A percentile compares a stretch with the other conserved stretches of the same genome.
Evolutionary conservation across 2,888 invertebrate species (phyloP).

Genomic region (Leucoptera coffeella): DNA sequence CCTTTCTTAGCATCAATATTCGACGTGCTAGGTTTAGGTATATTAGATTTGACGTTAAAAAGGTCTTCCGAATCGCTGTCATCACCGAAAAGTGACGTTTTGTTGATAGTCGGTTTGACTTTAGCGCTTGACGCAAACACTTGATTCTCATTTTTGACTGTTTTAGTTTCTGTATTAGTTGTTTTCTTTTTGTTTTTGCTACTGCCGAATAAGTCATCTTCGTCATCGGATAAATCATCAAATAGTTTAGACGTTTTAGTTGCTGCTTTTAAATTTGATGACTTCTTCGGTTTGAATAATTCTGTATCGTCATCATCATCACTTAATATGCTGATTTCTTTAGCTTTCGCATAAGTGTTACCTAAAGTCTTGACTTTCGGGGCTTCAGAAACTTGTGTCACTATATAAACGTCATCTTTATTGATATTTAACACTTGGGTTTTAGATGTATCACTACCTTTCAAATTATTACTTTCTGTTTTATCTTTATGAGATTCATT

Average conservation of each 20-base stretch:
- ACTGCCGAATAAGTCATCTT: not conserved
- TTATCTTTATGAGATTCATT: not conserved
- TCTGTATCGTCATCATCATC: slow-evolving; percentile 8
- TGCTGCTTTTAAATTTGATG: slow-evolving; percentile 2
- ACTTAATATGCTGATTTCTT: slow-evolving; percentile 7
- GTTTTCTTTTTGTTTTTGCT: too few relatives aligned
- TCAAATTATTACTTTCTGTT: not conserved
- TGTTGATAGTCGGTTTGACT: too few relatives aligned
- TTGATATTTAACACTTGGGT: slow-evolving; percentile 2
- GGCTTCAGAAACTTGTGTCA: not conserved
- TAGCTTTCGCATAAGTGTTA: not conserved
- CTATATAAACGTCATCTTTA: slow-evolving; percentile 3
- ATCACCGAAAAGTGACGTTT: slow-evolving; percentile 20
- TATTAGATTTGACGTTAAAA: too few relatives aligned
- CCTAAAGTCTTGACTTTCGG: not conserved
- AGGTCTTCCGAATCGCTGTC: slow-evolving; percentile 26
- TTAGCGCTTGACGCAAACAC: slow-evolving; percentile 3
- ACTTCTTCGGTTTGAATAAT: slow-evolving; percentile 9
- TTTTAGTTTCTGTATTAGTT: slow-evolving; percentile 1
- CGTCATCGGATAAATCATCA: slow-evolving; percentile 5
- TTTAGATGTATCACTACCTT: not conserved
- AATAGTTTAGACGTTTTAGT: too few relatives aligned
- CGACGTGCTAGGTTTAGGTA: too few relatives aligned
- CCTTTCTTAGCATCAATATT: too few relatives aligned
- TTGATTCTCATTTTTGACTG: slow-evolving; percentile 2